Evolutionary conservation across 2,797 vertebrate species (phyloP), one percentile per base, ranked within the genome.

Genomic region (Gallinago solitaria): DNA sequence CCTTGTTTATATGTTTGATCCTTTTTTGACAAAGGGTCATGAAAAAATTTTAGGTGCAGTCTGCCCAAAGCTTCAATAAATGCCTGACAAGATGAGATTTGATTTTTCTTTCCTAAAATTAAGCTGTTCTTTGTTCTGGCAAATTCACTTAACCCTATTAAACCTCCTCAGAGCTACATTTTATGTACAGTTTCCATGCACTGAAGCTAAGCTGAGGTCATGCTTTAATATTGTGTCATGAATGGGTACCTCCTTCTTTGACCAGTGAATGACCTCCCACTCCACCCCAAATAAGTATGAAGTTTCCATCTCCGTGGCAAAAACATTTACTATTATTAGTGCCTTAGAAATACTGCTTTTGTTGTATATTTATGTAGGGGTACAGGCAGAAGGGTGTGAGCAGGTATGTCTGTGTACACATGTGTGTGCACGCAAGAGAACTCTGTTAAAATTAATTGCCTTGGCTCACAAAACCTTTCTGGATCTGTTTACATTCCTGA

Each of bases 401-500:
- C 74, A 89, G 70, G 70, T 84, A 87, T 67, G 76, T 67, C 69
- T 81, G 30, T 6, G 3, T 75, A 41, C 6, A 16, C 65, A 35
- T 87, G 83, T 70, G 51, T 60, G 67, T 70, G 59, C 91, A 76
- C 28, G 80, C 89, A 82, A 69, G 64, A 85, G 70, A 91, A 86
- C 61, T 63, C 83, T 82, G 20, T 15, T 90, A 90, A 91, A 91
- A 96, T 87, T 90, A 87, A 93, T 79, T 69, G 48, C 74, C 37
- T 93, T 95, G 81, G 91, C 89, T 93, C 83, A 60, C 50, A 67
- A 77, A 90, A 56, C 71, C 79, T 83, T 84, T 94, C 60, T 85
- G 71, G 59, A 56, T 76, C 69, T 95, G 80, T 95, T 97, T 96
- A 95, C 83, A 89, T 95, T 96, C 94, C 91, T 92, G 76, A 95